Percentiles rank a stretch among this genome's conserved stretches.
Conservation (phyloP, 2,888 invertebrate genomes). For the Pyralis farinalis region DNA sequence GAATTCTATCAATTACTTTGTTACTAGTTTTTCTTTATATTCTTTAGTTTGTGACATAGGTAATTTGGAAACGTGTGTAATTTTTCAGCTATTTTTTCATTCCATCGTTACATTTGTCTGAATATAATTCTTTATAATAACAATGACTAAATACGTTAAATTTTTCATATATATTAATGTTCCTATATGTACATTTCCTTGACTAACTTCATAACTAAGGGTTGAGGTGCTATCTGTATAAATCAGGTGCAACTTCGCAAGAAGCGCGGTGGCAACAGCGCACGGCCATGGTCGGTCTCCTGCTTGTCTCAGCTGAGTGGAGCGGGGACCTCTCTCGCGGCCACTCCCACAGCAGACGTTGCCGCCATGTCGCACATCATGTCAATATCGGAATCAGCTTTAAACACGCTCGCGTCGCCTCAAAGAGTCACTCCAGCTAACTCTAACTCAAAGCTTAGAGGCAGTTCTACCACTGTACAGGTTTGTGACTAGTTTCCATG, state of each 20-base stretch:
- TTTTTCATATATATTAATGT: no score
- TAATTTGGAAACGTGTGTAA: no score
- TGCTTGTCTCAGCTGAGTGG: slow-evolving; percentile 88
- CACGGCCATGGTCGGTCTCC: slow-evolving; percentile 94
- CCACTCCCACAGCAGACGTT: slow-evolving; percentile 57
- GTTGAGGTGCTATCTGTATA: slow-evolving; percentile 5
- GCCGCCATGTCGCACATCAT: slow-evolving; percentile 81
- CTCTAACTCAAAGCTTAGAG: slow-evolving; percentile 63
- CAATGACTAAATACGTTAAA: no score
- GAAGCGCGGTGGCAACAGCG: slow-evolving; percentile 78
- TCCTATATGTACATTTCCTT: background rate
- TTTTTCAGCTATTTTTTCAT: no score
- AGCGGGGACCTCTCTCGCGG: slow-evolving; percentile 62
- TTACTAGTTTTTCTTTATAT: background rate
- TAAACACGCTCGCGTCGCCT: slow-evolving; percentile 85
- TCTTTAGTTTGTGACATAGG: no score
- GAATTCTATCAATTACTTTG: background rate
- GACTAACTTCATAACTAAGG: slow-evolving; percentile 8
- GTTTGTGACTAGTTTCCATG: slow-evolving; percentile 31
- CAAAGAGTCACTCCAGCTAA: slow-evolving; percentile 67
- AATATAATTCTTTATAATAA: no score
- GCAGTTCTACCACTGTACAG: slow-evolving; percentile 75
- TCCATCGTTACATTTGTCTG: no score
- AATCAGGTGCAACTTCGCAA: slow-evolving; percentile 83
- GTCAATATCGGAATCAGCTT: slow-evolving; percentile 94